Evolutionary conservation across 1,140 invertebrate genomes (phyloP), one percentile per base, ranked within the genome.

Genomic region (Phortica variegata): DNA sequence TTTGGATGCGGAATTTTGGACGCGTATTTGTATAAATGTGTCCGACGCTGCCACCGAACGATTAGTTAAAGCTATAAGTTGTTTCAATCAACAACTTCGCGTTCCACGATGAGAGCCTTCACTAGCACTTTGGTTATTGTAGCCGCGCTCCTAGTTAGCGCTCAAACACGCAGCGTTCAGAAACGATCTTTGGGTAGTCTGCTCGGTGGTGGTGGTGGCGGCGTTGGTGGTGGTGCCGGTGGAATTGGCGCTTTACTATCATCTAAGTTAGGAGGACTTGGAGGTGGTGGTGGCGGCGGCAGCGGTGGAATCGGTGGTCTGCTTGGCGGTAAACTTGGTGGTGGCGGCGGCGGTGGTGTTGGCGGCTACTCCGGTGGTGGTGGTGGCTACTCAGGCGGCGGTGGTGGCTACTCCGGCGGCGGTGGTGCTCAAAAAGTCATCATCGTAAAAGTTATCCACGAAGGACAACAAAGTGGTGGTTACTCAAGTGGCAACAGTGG

Each of bases 161-260:
- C 42, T 33, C 42, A 51, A 29, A 43, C 49, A 7, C 49, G 45
- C 23, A 51, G 13, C 18, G 16, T 51, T 8, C 49, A 45, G 12
- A 51, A 51, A 19, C 49, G 49, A 23, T 51, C 49, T 17, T 45
- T 51, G 26, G 42, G 42, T 8, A 6, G 23, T 7, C 21, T 50
- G 13, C 18, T 50, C 20, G 29, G 43, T n/a, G 42, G 48, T 26
- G 48, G 48, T 19, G 34, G 40, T 18, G 48, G 48, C 16, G 18
- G 32, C 15, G 32, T 29, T 8, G 32, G 39, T 6, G 10, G 29
- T 19, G 36, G 29, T 36, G 34, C 34, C 2, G 42, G 42, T 10
- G 42, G 47, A 2, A 23, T 47, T 18, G 44, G 36, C 12, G 10
- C 21, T 3, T 15, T 47, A 26, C 1, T 47, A 8, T 26, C 26